Conservation (phyloP, 1,140 invertebrate genomes). For the Drosophila saltans region DNA sequence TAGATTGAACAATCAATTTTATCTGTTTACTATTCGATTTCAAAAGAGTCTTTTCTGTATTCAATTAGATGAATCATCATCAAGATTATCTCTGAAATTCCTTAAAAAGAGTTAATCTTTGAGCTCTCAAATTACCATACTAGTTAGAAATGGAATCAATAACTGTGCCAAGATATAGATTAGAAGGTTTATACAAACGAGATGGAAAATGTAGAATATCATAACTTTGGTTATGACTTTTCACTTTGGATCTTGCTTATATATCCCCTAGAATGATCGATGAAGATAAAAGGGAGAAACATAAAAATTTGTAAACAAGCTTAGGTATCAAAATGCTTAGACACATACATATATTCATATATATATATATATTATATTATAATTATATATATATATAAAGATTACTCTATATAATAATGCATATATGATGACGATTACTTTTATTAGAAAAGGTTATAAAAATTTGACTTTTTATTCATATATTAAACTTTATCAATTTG, state of each 20-base stretch:
- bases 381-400: slow-evolving; percentile 41
- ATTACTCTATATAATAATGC: slow-evolving; percentile 18
- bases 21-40: too few relatives aligned
- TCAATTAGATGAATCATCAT: too few relatives aligned
- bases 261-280: background rate
- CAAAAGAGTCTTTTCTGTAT: too few relatives aligned
- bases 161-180: background rate
- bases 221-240: slow-evolving; percentile 39
- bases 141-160: background rate
- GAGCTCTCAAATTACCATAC: background rate
- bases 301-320: slow-evolving; percentile 49
- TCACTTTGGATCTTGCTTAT: too few relatives aligned
- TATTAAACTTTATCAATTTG: slow-evolving; percentile 3
- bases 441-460: slow-evolving; percentile 74
- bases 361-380: slow-evolving; percentile 40
- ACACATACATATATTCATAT: slow-evolving; percentile 41
- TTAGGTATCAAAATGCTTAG: slow-evolving; percentile 47
- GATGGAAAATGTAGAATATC: background rate
- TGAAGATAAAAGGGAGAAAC: background rate
- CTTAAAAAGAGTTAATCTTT: too few relatives aligned
- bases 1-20: background rate
- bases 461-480: slow-evolving; percentile 41
- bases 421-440: slow-evolving; percentile 39
- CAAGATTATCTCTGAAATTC: too few relatives aligned
- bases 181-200: too few relatives aligned